These are phyloP conservation scores for Notarius lentiginosus DNA, from an alignment of 2,113 vertebrate genomes.

Conservation along the genomic window DNA sequence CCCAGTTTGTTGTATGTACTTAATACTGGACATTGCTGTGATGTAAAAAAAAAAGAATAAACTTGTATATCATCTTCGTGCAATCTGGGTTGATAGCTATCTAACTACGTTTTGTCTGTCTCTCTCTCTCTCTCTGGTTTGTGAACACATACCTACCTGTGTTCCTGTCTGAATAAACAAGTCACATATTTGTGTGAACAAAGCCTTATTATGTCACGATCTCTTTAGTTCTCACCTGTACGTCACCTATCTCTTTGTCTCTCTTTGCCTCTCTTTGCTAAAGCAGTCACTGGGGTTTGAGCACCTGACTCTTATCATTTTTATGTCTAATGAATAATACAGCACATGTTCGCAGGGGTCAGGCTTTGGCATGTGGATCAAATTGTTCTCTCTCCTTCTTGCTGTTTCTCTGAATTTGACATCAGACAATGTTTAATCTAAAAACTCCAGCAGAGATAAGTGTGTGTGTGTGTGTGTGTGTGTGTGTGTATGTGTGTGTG, in stretches of 20 bases:
- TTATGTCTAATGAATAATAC: conserved; percentile 14
- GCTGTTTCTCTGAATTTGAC: background rate
- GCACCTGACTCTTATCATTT: background rate
- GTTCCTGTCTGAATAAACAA: background rate
- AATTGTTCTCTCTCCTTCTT: background rate
- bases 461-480: background rate
- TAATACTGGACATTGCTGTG: background rate
- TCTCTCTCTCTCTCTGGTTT: background rate
- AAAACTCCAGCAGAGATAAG: background rate
- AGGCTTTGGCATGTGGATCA: background rate
- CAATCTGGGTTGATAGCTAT: background rate
- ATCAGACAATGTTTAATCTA: background rate
- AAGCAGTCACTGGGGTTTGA: background rate
- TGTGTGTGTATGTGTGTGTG: no score
- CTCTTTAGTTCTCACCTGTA: background rate
- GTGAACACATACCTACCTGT: background rate
- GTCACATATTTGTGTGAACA: background rate
- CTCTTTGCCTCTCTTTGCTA: background rate
- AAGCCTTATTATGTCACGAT: background rate
- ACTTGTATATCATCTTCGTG: background rate
- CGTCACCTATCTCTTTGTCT: background rate
- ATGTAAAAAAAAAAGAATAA: background rate
- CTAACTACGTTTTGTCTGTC: background rate
- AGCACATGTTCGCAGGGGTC: background rate
- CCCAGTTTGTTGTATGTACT: background rate